Base-by-base conservation (phyloP, 2,113 vertebrate species). In the Haemorhous mexicanus region DNA sequence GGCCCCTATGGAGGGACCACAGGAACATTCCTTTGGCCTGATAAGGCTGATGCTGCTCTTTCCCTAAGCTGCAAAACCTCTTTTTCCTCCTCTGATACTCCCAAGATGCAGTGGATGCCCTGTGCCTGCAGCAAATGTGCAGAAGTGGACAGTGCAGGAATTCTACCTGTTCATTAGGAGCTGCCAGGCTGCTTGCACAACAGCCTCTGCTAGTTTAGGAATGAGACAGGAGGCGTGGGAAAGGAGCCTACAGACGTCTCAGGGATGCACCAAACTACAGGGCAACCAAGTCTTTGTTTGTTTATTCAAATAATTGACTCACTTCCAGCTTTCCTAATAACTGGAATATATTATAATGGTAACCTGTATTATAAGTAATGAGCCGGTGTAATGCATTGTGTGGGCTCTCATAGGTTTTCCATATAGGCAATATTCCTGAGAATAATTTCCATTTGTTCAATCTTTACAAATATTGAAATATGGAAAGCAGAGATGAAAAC, bases 221-320 rank as follows among this genome's bases (percentile, higher is more conserved):
- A 93, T 96, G 95, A 96, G 91, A 91, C 91, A 93, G 49, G 91
- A 83, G 91, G 87, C 87, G 93, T 97, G 96, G 96, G 94, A 97
- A 97, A 89, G 63, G 70, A 95, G 90, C 81, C 74, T 83, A 61
- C 74, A 79, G 87, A 93, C 8, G 0, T 84, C 91, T 94, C 77
- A 69, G 87, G 43, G 95, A 93, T 91, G 81, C 66, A 55, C 58
- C 72, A 62, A 89, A 79, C 69, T 87, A 69, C 11, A 3, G 74
- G 49, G 89, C 62, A 94, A 94, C 93, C 77, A 82, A 41, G 49
- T 72, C 89, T 94, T 92, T 94, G 89, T 94, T 96, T 95, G 92
- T 95, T 95, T 94, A 95, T 94, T 95, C 95, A 95, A 76, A 90
- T 94, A 83, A 94, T 74, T 95, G 93, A 95, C 84, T 94, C 90